Evolutionary conservation across 1,140 invertebrate species (phyloP).

Genomic region (Antheraea mylitta): DNA sequence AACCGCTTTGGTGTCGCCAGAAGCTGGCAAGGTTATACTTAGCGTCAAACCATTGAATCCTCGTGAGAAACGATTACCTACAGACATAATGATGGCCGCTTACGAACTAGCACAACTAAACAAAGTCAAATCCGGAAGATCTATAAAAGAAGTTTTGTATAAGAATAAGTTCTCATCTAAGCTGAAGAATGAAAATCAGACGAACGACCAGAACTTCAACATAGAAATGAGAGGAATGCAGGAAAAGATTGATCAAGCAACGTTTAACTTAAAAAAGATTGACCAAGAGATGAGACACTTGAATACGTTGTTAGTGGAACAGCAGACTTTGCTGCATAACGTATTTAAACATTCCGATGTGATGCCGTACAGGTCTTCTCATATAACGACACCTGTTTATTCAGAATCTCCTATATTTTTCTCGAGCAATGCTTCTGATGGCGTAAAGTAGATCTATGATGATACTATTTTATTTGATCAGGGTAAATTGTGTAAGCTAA

Average conservation of each 20-base stretch:
- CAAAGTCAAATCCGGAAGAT: slow-evolving; percentile 60
- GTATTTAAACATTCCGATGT: slow-evolving; percentile 48
- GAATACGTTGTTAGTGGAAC: slow-evolving; percentile 59
- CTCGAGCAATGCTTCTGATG: slow-evolving; percentile 13
- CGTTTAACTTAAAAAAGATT: slow-evolving; percentile 71
- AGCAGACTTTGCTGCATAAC: slow-evolving; percentile 57
- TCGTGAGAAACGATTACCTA: slow-evolving; percentile 82
- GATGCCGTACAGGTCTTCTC: slow-evolving; percentile 30
- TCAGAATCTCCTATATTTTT: slow-evolving; percentile 25
- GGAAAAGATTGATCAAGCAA: slow-evolving; percentile 69
- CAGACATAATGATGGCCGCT: slow-evolving; percentile 82
- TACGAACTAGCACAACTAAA: slow-evolving; percentile 80
- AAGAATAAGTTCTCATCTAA: slow-evolving; percentile 61
- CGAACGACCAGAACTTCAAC: slow-evolving; percentile 51
- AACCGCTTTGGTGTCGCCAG: slow-evolving; percentile 77
- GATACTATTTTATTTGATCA: not conserved
- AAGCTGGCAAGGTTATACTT: slow-evolving; percentile 79
- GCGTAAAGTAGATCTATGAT: not conserved
- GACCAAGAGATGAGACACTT: slow-evolving; percentile 70
- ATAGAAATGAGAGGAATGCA: slow-evolving; percentile 69
- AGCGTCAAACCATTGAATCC: slow-evolving; percentile 84
- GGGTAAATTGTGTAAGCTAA: not conserved
- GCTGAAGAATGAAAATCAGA: slow-evolving; percentile 53
- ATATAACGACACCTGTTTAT: slow-evolving; percentile 43
- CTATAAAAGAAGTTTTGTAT: slow-evolving; percentile 62